Evolutionary conservation across 2,888 invertebrate genomes (phyloP), one percentile per base, ranked within the genome.

Genomic region (Thereva unica): DNA sequence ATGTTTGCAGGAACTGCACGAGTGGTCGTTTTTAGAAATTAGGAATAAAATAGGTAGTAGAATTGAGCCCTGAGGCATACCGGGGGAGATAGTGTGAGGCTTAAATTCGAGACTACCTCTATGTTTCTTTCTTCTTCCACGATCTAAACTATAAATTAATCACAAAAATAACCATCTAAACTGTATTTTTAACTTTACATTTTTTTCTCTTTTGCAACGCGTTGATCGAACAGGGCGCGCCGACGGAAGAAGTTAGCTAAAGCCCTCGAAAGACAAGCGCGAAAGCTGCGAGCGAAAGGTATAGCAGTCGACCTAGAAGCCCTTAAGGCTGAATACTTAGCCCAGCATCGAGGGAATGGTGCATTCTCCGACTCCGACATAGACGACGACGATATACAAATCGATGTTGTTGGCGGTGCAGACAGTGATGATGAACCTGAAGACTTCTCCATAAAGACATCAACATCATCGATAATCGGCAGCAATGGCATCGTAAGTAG

Each of bases 191-290:
- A 59, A 59, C 59, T 59, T 10, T 59, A 47, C 40, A 41, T 55
- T 66, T 65, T 64, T 69, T 59, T 68, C 55, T 61, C 35, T 53
- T 66, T 63, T 45, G 64, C 52, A 61, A 54, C 55, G 64, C 56
- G 64, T 67, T 70, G 70, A 66, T 69, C 57, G 67, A 53, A 69
- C 83, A 87, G 91, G 78, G 92, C 93, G 77, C 87, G 93, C 80
- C 88, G 92, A 80, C 88, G 93, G 83, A 93, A 93, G 85, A 94
- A 97, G 83, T 84, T 95, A 77, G 88, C 92, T 76, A 97, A 97
- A 82, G 92, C 93, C 70, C 85, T 95, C 74, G 95, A 95, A 78
- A 85, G 95, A 65, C 95, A 95, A 82, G 96, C 96, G 74, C 85
- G 95, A 73, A 96, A 97, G 78, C 85, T 97, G 68, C 89, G 95